Evolutionary conservation across 2,797 vertebrate genomes (phyloP), one percentile per base, ranked within the genome.

Genomic region (Microcaecilia unicolor): DNA sequence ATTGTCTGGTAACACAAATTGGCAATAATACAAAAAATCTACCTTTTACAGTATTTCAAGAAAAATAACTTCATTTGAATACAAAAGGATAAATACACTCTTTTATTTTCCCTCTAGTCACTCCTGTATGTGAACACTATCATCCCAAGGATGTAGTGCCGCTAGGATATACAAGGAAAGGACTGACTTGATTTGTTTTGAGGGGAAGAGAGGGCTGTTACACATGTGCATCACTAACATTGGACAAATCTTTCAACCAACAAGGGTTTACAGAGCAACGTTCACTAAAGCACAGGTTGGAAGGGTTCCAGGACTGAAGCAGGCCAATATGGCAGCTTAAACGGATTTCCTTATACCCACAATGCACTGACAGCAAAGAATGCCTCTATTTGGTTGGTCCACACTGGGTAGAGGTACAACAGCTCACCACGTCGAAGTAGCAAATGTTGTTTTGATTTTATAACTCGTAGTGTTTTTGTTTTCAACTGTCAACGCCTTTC

Each of bases 51-150:
- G 79, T 80, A 85, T 86, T 72, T 88, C 76, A 89, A 91, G 89
- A 92, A 95, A 85, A 91, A 91, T 83, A 91, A 93, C 84, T 89
- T 87, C 85, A 85, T 93, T 93, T 93, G 86, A 86, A 88, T 93
- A 95, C 88, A 93, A 93, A 93, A 93, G 86, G 85, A 90, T 86
- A 93, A 90, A 91, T 86, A 92, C 86, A 90, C 84, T 72, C 72
- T 86, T n/a, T n/a, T 76, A 70, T 71, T 83, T 85, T 75, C 81
- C 68, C 83, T 87, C 73, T 76, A 84, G 73, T 79, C 84, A 72
- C 74, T 81, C 86, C 71, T 49, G 72, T 65, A 59, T 67, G 71
- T 77, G 78, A 81, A 76, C 71, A 72, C 80, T 39, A 25, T 69
- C 81, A 76, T 70, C 71, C 45, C 57, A 49, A 62, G 28, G 64